Conservation (phyloP, 2,113 vertebrate species). For the Zingel zingel region DNA sequence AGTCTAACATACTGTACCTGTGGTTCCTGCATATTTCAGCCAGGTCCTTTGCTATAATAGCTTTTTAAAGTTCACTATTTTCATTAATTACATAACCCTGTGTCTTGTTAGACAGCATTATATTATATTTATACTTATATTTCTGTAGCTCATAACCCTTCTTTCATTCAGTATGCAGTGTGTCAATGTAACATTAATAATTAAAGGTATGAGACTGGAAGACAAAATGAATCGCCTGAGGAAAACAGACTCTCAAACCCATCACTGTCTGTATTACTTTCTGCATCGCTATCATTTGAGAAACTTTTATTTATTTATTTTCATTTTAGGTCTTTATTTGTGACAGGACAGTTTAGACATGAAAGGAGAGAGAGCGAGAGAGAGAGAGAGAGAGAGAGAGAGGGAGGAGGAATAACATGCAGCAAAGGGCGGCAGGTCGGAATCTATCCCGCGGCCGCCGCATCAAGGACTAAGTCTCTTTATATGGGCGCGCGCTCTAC, state of each 20-base stretch:
- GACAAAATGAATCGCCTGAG: conserved; percentile 51
- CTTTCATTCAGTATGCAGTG: conserved; percentile 57
- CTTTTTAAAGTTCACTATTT: conserved; percentile 42
- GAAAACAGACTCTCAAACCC: conserved; percentile 53
- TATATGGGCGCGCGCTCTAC: too few relatives aligned
- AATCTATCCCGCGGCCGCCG: too few relatives aligned
- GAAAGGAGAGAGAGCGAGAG: too few relatives aligned
- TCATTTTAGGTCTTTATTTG: background rate
- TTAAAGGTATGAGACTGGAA: conserved; percentile 68
- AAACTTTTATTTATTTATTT: background rate
- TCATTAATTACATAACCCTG: conserved; percentile 41
- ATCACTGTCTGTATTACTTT: conserved; percentile 12
- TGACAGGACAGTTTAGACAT: too few relatives aligned
- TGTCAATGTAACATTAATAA: conserved; percentile 74
- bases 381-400: too few relatives aligned
- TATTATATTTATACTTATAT: too few relatives aligned
- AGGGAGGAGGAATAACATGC: too few relatives aligned
- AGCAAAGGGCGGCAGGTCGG: too few relatives aligned
- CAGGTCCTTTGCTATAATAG: conserved; percentile 26
- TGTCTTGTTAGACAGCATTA: conserved; percentile 45
- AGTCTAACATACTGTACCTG: background rate
- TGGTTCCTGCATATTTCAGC: background rate
- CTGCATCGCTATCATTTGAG: conserved; percentile 13
- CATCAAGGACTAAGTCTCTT: too few relatives aligned
- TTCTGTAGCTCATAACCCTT: conserved; percentile 60